Evolutionary conservation across 1,140 invertebrate genomes (phyloP), one percentile per base, ranked within the genome.

Genomic region (Nymphalis io): DNA sequence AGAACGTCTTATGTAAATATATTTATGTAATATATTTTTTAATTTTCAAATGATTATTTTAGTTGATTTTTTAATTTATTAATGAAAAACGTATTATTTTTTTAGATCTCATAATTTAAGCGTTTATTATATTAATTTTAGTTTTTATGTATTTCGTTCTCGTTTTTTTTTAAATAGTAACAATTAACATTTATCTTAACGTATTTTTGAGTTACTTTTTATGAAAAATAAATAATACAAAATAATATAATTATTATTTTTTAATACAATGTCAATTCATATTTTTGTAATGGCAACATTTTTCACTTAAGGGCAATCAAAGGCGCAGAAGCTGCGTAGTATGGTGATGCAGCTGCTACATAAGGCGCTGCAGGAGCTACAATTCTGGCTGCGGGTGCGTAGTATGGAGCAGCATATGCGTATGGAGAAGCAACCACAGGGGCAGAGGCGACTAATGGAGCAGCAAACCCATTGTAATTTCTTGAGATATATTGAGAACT

Each of bases 401-500:
- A 74, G 51, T 72, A 75, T 0, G 61, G 71, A 10, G 79, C 81
- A 5, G 65, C 82, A 42, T 68, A 91, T n/a, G 82, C 70, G n/a
- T 63, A 62, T 6, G 66, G 62, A 0, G 71, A 48, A 23, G 72
- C 44, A 2, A 66, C 68, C 10, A 51, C 65, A 57, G 68, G 85
- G 23, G 71, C 91, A 2, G 85, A 72, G 2, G 93, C 89, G 13
- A 79, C 79, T 0, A 83, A 73, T 6, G 77, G 78, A 11, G 88
- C 78, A 15, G 86, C 84, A 10, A 90, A 82, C 4, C 93, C 93
- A 71, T 95, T 94, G 83, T 93, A 94, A 78, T 94, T 94, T 57
- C 94, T 92, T 5, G 93, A 87, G 55, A 94, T 78, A 33, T 94
- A 93, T 82, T 95, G 94, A 12, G 93, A 94, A 78, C 94, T 95